phyloP scores from a whole-genome alignment of 2,888 invertebrate genomes.

The Chaitophorus viminalis region DNA sequence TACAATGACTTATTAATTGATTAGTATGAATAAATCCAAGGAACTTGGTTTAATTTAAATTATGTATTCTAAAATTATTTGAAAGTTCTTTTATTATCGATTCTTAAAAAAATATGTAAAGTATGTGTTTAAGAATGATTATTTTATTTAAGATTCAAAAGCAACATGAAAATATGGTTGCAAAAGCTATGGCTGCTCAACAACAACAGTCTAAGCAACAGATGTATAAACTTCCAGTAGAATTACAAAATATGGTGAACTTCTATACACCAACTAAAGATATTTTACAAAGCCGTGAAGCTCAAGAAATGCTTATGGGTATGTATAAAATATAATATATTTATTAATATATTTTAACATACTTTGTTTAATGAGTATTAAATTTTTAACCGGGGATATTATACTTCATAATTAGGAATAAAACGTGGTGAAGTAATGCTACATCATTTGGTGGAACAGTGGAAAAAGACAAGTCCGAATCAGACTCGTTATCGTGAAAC shows the following conservation, averaged over 20 bases:
- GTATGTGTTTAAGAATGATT: background rate
- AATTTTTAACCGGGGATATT: background rate
- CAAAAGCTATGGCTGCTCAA: conserved; percentile 57
- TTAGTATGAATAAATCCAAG: too few species aligned
- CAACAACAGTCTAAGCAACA: conserved; percentile 64
- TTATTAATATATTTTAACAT: too few species aligned
- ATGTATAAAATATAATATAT: too few species aligned
- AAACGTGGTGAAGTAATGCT: conserved; percentile 81
- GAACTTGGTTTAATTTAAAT: too few species aligned
- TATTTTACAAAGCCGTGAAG: conserved; percentile 78
- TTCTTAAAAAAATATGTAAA: background rate
- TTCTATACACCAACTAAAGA: conserved; percentile 72
- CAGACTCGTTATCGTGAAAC: conserved; percentile 67
- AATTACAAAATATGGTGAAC: conserved; percentile 69
- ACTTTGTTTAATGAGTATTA: too few species aligned
- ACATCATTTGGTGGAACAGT: conserved; percentile 80
- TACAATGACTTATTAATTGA: too few species aligned
- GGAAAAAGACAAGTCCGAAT: conserved; percentile 75
- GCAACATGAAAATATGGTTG: conserved; percentile 61
- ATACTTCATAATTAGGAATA: conserved; percentile 70
- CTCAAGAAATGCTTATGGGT: conserved; percentile 82
- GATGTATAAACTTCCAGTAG: conserved; percentile 67
- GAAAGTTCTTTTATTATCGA: background rate
- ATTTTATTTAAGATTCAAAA: conserved; percentile 52
- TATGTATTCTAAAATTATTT: background rate